These are phyloP conservation scores for Unio delphinus DNA, from an alignment of 2,888 invertebrate species.

Conservation along the genomic window DNA sequence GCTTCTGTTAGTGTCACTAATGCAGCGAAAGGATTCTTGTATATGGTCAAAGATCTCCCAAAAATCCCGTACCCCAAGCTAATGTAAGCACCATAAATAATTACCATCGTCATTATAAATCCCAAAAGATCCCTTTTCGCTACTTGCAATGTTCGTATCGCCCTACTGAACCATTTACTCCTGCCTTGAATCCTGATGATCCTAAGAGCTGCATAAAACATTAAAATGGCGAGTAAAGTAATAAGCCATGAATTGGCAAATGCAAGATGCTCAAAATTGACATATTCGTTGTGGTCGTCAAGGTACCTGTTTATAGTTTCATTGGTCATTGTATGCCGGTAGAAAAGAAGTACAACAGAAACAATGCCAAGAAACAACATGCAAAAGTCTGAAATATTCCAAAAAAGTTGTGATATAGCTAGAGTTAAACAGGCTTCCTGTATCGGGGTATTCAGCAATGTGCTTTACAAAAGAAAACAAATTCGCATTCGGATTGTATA, in stretches of 20 bases:
- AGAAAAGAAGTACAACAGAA: neutral
- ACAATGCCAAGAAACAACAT: neutral
- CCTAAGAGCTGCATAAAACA: constrained; percentile 3
- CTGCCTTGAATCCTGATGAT: constrained; percentile 4
- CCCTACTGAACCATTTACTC: neutral
- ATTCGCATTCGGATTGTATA: too few species aligned
- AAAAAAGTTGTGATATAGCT: constrained; percentile 7
- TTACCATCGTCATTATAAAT: neutral
- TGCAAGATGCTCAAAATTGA: constrained; percentile 6
- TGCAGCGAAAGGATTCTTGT: constrained; percentile 1
- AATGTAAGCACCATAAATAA: constrained; percentile 3
- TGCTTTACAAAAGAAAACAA: constrained; percentile 1
- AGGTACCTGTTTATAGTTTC: constrained; percentile 3
- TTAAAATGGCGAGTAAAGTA: constrained; percentile 1
- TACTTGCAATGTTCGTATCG: neutral
- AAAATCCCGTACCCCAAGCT: constrained; percentile 1
- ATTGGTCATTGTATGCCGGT: neutral
- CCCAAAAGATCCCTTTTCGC: neutral
- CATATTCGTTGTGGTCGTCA: neutral
- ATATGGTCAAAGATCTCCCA: neutral
- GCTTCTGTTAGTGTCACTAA: constrained; percentile 6
- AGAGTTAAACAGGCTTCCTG: constrained; percentile 7
- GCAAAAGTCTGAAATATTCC: constrained; percentile 3
- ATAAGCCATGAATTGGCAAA: neutral
- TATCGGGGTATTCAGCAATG: constrained; percentile 9